Percentiles rank a stretch among this genome's conserved stretches.
phyloP scores from a whole-genome alignment of 92 coral and sea anemone genomes.

The Diadumene lineata region DNA sequence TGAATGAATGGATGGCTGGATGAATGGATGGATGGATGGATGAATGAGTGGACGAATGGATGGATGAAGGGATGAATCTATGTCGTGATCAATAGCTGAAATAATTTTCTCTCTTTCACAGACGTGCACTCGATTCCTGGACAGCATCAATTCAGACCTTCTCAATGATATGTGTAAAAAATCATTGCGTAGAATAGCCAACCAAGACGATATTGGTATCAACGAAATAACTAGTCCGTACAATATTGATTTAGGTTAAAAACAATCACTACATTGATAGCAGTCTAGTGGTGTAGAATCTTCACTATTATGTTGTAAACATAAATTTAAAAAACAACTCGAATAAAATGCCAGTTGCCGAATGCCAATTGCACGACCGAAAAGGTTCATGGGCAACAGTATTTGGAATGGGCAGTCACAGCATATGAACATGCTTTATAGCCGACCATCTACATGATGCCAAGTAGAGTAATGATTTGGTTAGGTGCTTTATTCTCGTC shows the following conservation, averaged over 20 bases:
- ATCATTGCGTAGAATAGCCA: slow-evolving; percentile 76
- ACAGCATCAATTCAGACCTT: slow-evolving; percentile 61
- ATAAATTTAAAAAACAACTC: too few relatives aligned
- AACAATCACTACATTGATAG: background rate
- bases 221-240: slow-evolving; percentile 54
- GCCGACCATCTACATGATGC: too few relatives aligned
- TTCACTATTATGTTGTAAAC: too few relatives aligned
- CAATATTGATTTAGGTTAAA: slow-evolving; percentile 52
- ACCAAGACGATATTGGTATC: slow-evolving; percentile 57
- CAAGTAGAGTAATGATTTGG: too few relatives aligned
- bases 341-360: too few relatives aligned
- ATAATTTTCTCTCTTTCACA: slow-evolving; percentile 18
- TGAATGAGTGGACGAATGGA: background rate
- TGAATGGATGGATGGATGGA: background rate
- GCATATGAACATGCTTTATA: too few relatives aligned
- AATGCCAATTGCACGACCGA: too few relatives aligned
- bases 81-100: background rate
- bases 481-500: too few relatives aligned
- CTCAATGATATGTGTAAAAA: slow-evolving; percentile 72
- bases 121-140: slow-evolving; percentile 72
- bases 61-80: background rate
- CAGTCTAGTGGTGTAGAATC: background rate
- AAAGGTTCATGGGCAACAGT: too few relatives aligned
- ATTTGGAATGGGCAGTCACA: too few relatives aligned
- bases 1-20: background rate